Conservation (phyloP, 2,113 vertebrate genomes). For the Sciurus niger region DNA sequence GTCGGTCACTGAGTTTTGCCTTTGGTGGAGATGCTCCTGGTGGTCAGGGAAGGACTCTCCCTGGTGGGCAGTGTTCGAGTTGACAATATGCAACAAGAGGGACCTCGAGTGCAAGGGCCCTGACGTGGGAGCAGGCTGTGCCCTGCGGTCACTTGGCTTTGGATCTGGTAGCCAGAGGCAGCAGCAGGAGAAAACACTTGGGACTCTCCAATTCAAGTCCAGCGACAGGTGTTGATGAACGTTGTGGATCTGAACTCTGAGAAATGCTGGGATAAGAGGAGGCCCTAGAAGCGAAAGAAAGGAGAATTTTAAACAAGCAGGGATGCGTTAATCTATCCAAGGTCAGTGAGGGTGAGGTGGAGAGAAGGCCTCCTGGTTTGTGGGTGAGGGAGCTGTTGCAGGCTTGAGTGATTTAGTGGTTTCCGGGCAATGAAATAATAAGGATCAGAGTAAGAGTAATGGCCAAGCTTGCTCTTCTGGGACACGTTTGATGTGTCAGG, state of each 20-base stretch:
- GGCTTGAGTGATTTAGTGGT: background rate
- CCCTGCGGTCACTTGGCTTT: background rate
- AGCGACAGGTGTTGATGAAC: background rate
- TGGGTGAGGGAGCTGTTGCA: background rate
- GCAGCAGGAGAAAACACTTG: background rate
- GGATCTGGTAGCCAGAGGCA: background rate
- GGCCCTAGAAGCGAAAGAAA: background rate
- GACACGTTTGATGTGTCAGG: background rate
- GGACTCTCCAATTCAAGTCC: conserved; percentile 2
- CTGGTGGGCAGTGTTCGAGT: background rate
- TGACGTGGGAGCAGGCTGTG: background rate
- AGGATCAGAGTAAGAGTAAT: background rate
- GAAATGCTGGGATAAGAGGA: background rate
- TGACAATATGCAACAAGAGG: no score
- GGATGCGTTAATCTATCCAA: background rate
- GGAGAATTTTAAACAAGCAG: background rate
- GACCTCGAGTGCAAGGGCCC: accelerated
- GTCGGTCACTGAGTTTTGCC: background rate
- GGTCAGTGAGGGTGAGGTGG: background rate
- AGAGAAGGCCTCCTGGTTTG: background rate
- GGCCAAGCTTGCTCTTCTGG: background rate
- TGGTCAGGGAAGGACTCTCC: background rate
- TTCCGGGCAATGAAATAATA: background rate
- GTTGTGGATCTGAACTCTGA: background rate
- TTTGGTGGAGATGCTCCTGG: background rate